Evolutionary conservation across 1,140 invertebrate species (phyloP), one percentile per base, ranked within the genome.

Genomic region (Bombus sylvicola): DNA sequence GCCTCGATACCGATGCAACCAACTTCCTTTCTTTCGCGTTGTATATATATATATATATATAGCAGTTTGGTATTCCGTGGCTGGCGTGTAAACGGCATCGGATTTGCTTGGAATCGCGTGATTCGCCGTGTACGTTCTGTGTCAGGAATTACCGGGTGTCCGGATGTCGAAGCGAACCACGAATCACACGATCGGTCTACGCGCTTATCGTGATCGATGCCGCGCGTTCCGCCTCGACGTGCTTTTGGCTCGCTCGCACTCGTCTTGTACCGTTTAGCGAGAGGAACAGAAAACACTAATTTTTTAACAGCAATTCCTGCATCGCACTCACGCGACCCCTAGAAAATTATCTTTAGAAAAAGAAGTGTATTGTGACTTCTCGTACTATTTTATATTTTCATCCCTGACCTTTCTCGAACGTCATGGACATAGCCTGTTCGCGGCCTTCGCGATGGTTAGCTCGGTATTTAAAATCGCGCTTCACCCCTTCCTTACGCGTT

Each of bases 401-500:
- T 87, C 88, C 87, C 87, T 90, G 87, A 92, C 91, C 88, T 92
- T 92, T 92, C 57, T 43, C 68, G 37, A 64, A 81, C 82, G 75
- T 68, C 79, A 68, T 72, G 68, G 57, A 57, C 37, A 47, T 39
- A 43, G 81, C 72, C 66, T 71, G 90, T 88, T 72, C 59, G 53
- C 62, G 76, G 43, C 88, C 59, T 53, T 34, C 34, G 81, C 43
- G 59, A 47, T 57, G 59, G 57, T 64, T 68, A 34, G 69, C 73
- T 39, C 66, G 41, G 37, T 89, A 84, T 90, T 90, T 90, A 84
- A 88, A 88, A 77, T 43, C 68, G 31, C 10, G 37, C 28, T 39
- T 25, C 53, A 41, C 2, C 4, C 22, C 47, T 22, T 25, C 10
- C 31, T 34, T 4, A 41, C 3, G 31, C 9, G 37, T 28, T 75